Base-by-base conservation (phyloP, 2,888 invertebrate species). In the Saturnia pavonia region DNA sequence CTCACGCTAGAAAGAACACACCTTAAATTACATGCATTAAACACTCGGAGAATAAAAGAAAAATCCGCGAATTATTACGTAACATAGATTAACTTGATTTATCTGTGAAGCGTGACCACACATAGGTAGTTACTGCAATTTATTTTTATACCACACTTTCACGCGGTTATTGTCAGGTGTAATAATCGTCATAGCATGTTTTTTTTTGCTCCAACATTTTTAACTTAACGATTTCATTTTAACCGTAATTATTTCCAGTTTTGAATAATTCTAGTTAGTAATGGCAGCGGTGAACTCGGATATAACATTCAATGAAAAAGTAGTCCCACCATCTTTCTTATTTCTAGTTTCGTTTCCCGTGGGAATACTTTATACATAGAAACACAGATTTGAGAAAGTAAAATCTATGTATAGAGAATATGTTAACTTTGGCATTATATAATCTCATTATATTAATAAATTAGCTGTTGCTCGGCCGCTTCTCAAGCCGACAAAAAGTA, bases 31-130 rank as follows among this genome's bases (percentile, higher is more conserved):
- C 42, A 67, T 43, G 54, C 70, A 67, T 66, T 54, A 4, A 70
- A 70, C 54, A 66, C 42, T 42, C 54, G 42, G 25, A 42, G 51
- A 65, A 65, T 22, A 34, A 34, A 54, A 34, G 63, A n/a, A 65
- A 65, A 65, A 65, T 65, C 25, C 48, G 65, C 69, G n/a, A 69
- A 19, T 42, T n/a, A 40, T 70, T 70, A 27, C 70, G 67, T 54
- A 70, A 70, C 19, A n/a, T 42, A 70, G 67, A 70, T 66, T 25
- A 54, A 70, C 63, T 67, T 67, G 70, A 70, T 67, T 70, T 70
- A 70, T 70, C 66, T 70, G 70, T 54, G 70, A 70, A 70, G 42
- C 54, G 67, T 70, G 70, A 70, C 63, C 66, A 66, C 66, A 70
- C 63, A 70, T 66, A 67, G 27, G 57, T 60, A 25, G 25, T 60